Percentiles rank a stretch among this genome's conserved stretches.
These are phyloP conservation scores for Hirtodrosophila cameraria DNA, from an alignment of 2,888 invertebrate species.

Conservation along the genomic window DNA sequence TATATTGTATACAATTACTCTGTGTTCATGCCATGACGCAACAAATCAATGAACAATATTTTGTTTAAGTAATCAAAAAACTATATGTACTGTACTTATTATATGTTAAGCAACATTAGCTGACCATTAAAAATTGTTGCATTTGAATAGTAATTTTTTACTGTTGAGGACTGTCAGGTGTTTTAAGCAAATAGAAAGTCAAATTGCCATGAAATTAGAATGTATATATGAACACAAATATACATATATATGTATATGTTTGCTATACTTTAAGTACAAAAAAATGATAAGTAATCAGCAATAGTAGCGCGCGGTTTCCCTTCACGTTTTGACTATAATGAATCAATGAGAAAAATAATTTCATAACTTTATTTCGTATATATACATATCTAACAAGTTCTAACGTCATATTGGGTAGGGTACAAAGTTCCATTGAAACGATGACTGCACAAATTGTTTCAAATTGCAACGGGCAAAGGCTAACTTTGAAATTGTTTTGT, in stretches of 20 bases:
- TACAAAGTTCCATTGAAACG: conserved; percentile 46
- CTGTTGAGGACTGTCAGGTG: conserved; percentile 9
- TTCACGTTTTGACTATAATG: conserved; percentile 10
- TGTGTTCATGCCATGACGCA: conserved; percentile 1
- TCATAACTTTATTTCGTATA: conserved; percentile 19
- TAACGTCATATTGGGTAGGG: conserved; percentile 29
- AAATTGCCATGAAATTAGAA: conserved; percentile 17
- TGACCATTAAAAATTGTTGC: conserved; percentile 36
- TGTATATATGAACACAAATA: background rate
- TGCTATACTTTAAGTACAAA: conserved; percentile 8
- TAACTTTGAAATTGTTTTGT: conserved; percentile 31
- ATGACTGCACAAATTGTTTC: conserved; percentile 41
- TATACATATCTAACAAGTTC: conserved; percentile 1
- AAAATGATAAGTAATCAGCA: conserved; percentile 61
- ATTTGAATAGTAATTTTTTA: conserved; percentile 11
- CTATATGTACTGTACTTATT: conserved; percentile 36
- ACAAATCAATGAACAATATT: conserved; percentile 37
- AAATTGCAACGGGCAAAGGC: conserved; percentile 45
- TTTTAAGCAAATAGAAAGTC: conserved; percentile 13
- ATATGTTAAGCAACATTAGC: conserved; percentile 16
- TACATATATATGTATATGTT: conserved; percentile 1
- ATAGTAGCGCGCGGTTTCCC: conserved; percentile 12
- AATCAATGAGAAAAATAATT: conserved; percentile 39
- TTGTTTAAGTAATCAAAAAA: conserved; percentile 11
- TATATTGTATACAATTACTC: conserved; percentile 9